Conservation (phyloP, 2,888 invertebrate species). For the Lithodes maja region DNA sequence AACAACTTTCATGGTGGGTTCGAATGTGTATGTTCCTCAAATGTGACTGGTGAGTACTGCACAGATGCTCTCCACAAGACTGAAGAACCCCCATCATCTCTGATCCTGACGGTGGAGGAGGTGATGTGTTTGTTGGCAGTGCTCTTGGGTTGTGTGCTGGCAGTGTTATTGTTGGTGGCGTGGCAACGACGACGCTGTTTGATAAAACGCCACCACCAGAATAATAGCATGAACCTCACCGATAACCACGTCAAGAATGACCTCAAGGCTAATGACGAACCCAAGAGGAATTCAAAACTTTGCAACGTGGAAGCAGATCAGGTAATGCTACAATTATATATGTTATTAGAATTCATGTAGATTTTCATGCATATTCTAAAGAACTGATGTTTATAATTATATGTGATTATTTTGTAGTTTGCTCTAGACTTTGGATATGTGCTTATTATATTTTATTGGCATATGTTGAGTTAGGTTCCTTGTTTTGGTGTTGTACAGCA, state of each 20-base stretch:
- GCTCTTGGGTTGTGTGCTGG: slow-evolving; percentile 78
- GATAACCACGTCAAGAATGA: slow-evolving; percentile 69
- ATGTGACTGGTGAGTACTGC: slow-evolving; percentile 74
- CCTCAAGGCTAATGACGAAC: slow-evolving; percentile 61
- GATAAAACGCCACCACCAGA: slow-evolving; percentile 66
- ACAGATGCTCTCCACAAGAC: slow-evolving; percentile 80
- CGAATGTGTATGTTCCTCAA: slow-evolving; percentile 77
- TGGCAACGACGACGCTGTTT: slow-evolving; percentile 66
- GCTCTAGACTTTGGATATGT: slow-evolving; percentile 4
- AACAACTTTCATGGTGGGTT: slow-evolving; percentile 79
- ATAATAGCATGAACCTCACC: slow-evolving; percentile 54
- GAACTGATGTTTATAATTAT: slow-evolving; percentile 7
- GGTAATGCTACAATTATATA: slow-evolving; percentile 30
- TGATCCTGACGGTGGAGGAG: slow-evolving; percentile 80
- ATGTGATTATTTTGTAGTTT: slow-evolving; percentile 17
- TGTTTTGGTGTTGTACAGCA: slow-evolving; percentile 13
- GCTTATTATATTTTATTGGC: neutral
- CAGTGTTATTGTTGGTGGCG: slow-evolving; percentile 76
- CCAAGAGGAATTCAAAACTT: slow-evolving; percentile 66
- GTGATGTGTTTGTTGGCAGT: slow-evolving; percentile 75
- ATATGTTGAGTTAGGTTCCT: neutral
- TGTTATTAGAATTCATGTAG: neutral
- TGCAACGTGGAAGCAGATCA: slow-evolving; percentile 70
- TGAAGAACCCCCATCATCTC: slow-evolving; percentile 80
- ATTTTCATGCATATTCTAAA: neutral